Base-by-base conservation (phyloP, 2,888 invertebrate genomes). In the Morpho achilles region DNA sequence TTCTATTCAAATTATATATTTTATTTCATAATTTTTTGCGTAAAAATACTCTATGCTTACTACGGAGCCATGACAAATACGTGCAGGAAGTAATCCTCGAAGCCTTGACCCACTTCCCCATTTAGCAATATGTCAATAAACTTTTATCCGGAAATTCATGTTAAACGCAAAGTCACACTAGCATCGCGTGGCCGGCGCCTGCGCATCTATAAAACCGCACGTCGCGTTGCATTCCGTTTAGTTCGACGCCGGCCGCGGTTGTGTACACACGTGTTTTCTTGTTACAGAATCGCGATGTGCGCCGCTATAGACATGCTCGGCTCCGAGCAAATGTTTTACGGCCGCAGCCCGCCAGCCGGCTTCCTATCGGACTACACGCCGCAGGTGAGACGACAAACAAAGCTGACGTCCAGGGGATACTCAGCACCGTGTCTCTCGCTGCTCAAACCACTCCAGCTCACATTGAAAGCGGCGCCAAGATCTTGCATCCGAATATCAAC, bases 251-350 rank as follows among this genome's bases (percentile, higher is more conserved):
- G 67, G 62, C 70, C 68, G 68, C 70, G 65, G 56, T 50, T 50
- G 59, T 58, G 65, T 59, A 49, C 59, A 63, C 60, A 67, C 73
- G 74, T 71, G 51, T 69, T 56, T 59, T 62, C 50, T 58, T 53
- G 69, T 72, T 70, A 72, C 73, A 60, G 75, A 56, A 53, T 46
- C 64, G 72, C 70, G 67, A 88, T 90, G 89, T 84, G 85, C 59
- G 88, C 89, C 50, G 89, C 89, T 56, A 87, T 90, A 71, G 90
- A 89, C 69, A 89, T 88, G 89, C 70, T 94, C 87, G 91, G 94
- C 74, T 93, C 94, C 62, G 94, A 94, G 67, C 94, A 93, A 77
- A 91, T 93, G 77, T 95, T 95, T 69, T 95, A 94, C 87, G 94
- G 94, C 62, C 93, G 92, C 85, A 94, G 94, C 77, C 94, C 94